Evolutionary conservation across 2,888 invertebrate genomes (phyloP).

Genomic region (Acrobasis repandana): DNA sequence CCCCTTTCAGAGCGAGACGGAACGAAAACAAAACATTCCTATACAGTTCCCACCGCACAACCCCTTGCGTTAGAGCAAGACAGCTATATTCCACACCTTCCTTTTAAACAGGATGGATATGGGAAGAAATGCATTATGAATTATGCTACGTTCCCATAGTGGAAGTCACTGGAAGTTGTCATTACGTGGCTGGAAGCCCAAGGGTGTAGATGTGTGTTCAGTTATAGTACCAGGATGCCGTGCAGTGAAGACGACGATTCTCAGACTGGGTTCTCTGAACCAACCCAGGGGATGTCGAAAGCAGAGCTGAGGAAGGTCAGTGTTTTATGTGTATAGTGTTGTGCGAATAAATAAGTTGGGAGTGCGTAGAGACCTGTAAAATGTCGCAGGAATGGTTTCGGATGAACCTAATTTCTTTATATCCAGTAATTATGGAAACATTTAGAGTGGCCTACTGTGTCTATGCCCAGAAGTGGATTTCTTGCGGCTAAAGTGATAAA

Average conservation of each 20-base stretch:
- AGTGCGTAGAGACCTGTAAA: too few species aligned
- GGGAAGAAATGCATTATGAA: conserved; percentile 60
- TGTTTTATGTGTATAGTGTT: conserved; percentile 5
- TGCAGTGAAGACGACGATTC: conserved; percentile 85
- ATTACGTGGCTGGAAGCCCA: conserved; percentile 48
- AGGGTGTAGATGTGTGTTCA: conserved; percentile 43
- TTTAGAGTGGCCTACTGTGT: too few species aligned
- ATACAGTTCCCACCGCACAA: conserved; percentile 72
- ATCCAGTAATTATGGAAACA: too few species aligned
- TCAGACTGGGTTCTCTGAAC: conserved; percentile 76
- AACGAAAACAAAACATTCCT: conserved; percentile 81
- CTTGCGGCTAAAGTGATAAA: background rate
- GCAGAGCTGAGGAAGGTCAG: conserved; percentile 87
- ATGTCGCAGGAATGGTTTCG: too few species aligned
- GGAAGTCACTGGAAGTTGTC: conserved; percentile 47
- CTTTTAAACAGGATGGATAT: conserved; percentile 56
- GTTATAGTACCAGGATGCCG: conserved; percentile 69
- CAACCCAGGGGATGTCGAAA: conserved; percentile 84
- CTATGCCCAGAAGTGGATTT: too few species aligned
- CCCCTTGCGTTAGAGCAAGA: conserved; percentile 48
- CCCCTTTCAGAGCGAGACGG: conserved; percentile 66
- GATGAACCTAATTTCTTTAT: too few species aligned
- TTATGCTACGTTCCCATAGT: conserved; percentile 58
- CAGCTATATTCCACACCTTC: conserved; percentile 40
- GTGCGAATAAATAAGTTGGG: conserved; percentile 7